Evolutionary conservation across 2,888 invertebrate species (phyloP).

Genomic region (Agonopterix subpropinquella): DNA sequence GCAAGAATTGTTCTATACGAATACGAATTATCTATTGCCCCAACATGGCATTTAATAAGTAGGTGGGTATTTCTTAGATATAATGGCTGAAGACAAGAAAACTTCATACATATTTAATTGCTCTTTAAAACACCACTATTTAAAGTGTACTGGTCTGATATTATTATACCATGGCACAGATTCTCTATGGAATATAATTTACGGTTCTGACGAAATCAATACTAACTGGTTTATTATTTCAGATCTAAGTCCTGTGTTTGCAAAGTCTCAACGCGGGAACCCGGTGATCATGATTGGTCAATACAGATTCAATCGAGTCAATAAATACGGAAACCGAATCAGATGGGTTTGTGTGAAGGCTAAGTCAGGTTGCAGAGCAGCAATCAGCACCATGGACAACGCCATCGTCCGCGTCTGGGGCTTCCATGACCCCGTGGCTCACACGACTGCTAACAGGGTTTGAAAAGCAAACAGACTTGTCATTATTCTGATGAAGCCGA

Average conservation of each 20-base stretch:
- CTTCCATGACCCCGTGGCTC: neutral
- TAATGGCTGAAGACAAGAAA: no score
- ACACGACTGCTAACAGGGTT: neutral
- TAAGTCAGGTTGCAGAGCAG: neutral
- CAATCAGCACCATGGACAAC: neutral
- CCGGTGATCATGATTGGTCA: neutral
- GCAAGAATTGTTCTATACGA: no score
- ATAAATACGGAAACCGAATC: slow-evolving; percentile 13
- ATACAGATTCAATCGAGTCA: neutral
- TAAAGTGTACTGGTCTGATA: no score
- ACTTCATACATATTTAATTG: no score
- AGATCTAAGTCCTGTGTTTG: neutral
- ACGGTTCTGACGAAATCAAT: neutral
- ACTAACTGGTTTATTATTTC: neutral
- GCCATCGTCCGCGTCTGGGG: neutral
- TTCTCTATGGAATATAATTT: no score
- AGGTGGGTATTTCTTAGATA: no score
- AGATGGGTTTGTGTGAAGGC: neutral
- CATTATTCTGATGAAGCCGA: no score
- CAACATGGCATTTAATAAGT: no score
- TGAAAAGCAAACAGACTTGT: neutral
- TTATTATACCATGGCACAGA: no score
- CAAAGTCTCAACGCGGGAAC: neutral
- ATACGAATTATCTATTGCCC: no score
- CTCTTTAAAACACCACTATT: no score